Percentiles rank a stretch among this genome's conserved stretches.
phyloP scores from a whole-genome alignment of 2,113 vertebrate genomes.

The Calyptommatus sinebrachiatus region DNA sequence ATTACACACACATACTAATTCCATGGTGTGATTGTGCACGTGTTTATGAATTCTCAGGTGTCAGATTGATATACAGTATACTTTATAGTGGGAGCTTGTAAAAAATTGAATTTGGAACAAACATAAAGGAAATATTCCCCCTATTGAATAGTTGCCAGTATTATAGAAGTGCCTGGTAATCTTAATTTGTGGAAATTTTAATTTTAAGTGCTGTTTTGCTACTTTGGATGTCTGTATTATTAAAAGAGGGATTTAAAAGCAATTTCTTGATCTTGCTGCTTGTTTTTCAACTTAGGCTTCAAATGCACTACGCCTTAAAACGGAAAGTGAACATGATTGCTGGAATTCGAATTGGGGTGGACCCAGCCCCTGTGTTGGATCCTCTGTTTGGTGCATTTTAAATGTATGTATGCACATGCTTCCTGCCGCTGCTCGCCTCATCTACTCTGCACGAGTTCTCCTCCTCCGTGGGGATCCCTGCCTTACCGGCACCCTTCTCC shows the following conservation, averaged over 20 bases:
- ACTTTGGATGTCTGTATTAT: background rate
- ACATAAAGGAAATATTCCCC: background rate
- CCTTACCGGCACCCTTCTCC: too few species aligned
- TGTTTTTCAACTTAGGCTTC: too few species aligned
- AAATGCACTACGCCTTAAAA: too few species aligned
- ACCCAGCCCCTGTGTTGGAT: too few species aligned
- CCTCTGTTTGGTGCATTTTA: too few species aligned
- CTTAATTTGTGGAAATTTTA: background rate
- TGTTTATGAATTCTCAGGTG: background rate
- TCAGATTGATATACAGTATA: background rate
- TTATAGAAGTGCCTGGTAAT: background rate
- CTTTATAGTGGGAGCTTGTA: background rate
- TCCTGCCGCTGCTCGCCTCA: too few species aligned
- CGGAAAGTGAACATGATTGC: too few species aligned
- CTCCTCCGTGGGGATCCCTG: too few species aligned
- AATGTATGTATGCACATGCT: too few species aligned
- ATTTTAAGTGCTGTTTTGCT: background rate
- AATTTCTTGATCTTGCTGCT: too few species aligned
- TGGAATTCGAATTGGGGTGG: too few species aligned
- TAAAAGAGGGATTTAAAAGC: background rate
- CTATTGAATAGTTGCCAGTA: background rate
- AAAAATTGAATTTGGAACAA: background rate
- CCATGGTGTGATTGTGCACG: background rate
- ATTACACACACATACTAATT: background rate
- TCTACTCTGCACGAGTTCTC: too few species aligned